These are phyloP conservation scores for Tanaodytes sp. DNA, from an alignment of 2,888 invertebrate genomes.

Conservation along the genomic window DNA sequence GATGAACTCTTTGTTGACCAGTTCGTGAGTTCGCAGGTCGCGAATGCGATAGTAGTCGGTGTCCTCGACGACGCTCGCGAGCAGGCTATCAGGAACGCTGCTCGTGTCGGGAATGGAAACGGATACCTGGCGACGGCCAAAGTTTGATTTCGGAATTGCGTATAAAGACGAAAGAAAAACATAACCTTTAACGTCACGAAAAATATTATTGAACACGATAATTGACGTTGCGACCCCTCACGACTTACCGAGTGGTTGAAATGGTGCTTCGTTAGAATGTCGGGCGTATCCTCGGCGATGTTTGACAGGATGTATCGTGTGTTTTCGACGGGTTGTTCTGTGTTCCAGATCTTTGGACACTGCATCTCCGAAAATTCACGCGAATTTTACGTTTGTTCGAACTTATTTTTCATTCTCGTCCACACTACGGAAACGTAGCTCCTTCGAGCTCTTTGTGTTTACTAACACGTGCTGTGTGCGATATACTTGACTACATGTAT, in stretches of 20 bases:
- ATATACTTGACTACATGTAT: constrained; percentile 16
- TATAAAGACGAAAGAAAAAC: constrained; percentile 32
- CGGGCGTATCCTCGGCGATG: constrained; percentile 57
- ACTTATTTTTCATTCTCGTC: too few relatives aligned
- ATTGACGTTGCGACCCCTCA: too few relatives aligned
- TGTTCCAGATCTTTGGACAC: constrained; percentile 76
- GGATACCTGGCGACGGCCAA: constrained; percentile 74
- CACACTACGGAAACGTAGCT: constrained; percentile 8
- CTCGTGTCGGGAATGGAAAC: constrained; percentile 75
- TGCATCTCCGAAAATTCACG: constrained; percentile 72
- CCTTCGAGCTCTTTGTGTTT: constrained; percentile 33
- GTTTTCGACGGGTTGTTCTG: constrained; percentile 62
- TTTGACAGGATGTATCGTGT: constrained; percentile 60
- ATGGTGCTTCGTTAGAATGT: constrained; percentile 71
- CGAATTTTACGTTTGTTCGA: too few relatives aligned
- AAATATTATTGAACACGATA: too few relatives aligned
- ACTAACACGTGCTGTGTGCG: constrained; percentile 39
- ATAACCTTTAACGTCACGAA: constrained; percentile 46
- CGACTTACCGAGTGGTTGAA: constrained; percentile 75
- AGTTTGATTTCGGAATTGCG: constrained; percentile 62
- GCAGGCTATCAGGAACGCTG: constrained; percentile 70
- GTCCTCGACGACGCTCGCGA: constrained; percentile 71
- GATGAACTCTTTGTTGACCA: constrained; percentile 75
- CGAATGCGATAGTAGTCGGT: constrained; percentile 76
- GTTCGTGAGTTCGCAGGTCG: constrained; percentile 71